phyloP scores from a whole-genome alignment of 64 coral and sea anemone species.

The Pocillopora verrucosa region DNA sequence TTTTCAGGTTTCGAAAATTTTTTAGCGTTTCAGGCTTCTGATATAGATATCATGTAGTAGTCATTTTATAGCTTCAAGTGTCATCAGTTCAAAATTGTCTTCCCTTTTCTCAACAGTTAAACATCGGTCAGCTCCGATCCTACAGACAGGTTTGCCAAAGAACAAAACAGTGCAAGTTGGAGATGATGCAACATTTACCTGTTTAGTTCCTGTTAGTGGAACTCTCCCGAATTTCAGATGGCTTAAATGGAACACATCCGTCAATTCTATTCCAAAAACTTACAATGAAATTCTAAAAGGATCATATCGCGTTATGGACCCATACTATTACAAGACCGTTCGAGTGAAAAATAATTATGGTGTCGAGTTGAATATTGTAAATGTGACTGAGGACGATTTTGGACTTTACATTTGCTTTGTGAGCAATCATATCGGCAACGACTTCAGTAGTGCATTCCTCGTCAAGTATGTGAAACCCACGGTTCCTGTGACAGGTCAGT shows the following conservation, averaged over 20 bases:
- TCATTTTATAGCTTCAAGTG: background rate
- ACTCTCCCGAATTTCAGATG: constrained; percentile 64
- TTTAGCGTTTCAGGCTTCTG: too few relatives aligned
- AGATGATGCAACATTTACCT: constrained; percentile 30
- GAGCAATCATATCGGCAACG: constrained; percentile 42
- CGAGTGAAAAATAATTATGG: background rate
- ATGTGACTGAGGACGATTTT: constrained; percentile 51
- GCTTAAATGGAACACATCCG: constrained; percentile 53
- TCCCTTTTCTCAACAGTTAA: background rate
- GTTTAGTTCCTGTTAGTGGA: constrained; percentile 33
- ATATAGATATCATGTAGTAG: too few relatives aligned
- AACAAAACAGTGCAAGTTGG: constrained; percentile 40
- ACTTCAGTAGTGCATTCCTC: constrained; percentile 48
- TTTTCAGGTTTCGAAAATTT: too few relatives aligned
- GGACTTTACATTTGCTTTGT: constrained; percentile 54
- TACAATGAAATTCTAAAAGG: background rate
- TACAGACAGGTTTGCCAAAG: constrained; percentile 32
- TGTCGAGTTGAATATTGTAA: constrained; percentile 5
- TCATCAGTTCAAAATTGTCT: background rate
- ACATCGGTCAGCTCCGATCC: constrained; percentile 8
- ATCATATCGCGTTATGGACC: constrained; percentile 32
- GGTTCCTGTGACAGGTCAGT: background rate
- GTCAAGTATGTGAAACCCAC: constrained; percentile 7
- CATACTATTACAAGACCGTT: constrained; percentile 39
- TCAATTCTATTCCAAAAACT: background rate